phyloP scores from a whole-genome alignment of 2,888 invertebrate genomes.

The Selenia dentaria region DNA sequence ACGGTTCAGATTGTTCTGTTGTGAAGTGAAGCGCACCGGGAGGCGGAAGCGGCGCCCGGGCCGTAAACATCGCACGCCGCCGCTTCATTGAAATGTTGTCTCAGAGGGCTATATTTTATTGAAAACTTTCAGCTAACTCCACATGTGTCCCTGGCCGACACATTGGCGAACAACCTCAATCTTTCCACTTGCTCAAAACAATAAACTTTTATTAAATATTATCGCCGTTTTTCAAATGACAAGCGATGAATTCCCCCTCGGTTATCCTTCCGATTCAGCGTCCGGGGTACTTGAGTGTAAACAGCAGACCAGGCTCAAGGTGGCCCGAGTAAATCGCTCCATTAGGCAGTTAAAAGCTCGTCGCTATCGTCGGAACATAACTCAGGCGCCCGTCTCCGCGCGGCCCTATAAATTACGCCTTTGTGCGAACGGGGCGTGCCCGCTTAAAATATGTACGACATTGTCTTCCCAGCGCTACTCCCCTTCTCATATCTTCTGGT shows the following conservation, averaged over 20 bases:
- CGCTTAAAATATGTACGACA: slow-evolving; percentile 82
- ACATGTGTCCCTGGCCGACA: slow-evolving; percentile 39
- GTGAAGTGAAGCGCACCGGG: slow-evolving; percentile 46
- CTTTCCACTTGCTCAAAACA: slow-evolving; percentile 9
- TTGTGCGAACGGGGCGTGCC: slow-evolving; percentile 81
- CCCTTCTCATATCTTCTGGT: slow-evolving; percentile 70
- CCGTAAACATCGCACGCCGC: slow-evolving; percentile 70
- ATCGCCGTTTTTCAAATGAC: slow-evolving; percentile 36
- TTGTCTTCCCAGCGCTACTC: slow-evolving; percentile 75
- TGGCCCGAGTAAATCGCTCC: slow-evolving; percentile 82
- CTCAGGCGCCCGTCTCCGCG: slow-evolving; percentile 81
- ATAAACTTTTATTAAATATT: slow-evolving; percentile 27
- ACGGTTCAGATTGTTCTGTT: slow-evolving; percentile 66
- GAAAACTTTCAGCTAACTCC: slow-evolving; percentile 72
- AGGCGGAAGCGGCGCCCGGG: slow-evolving; percentile 41
- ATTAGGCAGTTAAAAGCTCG: slow-evolving; percentile 84
- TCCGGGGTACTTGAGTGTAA: slow-evolving; percentile 60
- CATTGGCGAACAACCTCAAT: slow-evolving; percentile 33
- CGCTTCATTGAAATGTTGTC: slow-evolving; percentile 78
- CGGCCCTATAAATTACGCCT: slow-evolving; percentile 82
- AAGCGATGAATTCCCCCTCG: slow-evolving; percentile 46
- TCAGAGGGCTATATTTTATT: slow-evolving; percentile 78
- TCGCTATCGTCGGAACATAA: slow-evolving; percentile 82
- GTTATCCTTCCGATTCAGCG: slow-evolving; percentile 45
- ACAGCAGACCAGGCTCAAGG: slow-evolving; percentile 72